Evolutionary conservation across 2,797 vertebrate genomes (phyloP).

Genomic region (Cirrhinus molitorella): DNA sequence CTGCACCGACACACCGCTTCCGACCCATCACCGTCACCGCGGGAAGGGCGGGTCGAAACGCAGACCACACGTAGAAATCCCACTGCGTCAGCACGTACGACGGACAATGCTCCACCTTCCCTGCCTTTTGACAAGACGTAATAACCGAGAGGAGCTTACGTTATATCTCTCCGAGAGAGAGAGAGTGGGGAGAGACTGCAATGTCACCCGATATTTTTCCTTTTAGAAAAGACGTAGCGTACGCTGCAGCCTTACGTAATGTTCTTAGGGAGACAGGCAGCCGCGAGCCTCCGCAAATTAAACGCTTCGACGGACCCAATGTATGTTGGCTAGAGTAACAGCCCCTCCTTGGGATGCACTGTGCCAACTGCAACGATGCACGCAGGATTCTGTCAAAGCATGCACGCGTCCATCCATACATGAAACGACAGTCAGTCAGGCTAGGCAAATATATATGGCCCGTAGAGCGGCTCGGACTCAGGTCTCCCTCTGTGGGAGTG

Average conservation of each 20-base stretch:
- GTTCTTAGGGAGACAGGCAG: constrained; percentile 60
- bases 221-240: constrained; percentile 73
- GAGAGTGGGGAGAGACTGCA: constrained; percentile 74
- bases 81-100: constrained; percentile 84
- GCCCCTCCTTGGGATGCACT: constrained; percentile 65
- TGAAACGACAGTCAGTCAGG: constrained; percentile 63
- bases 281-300: constrained; percentile 53
- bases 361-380: constrained; percentile 65
- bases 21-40: constrained; percentile 94
- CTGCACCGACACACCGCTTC: constrained; percentile 97
- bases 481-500: constrained; percentile 77
- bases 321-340: constrained; percentile 60
- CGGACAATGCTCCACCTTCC: constrained; percentile 84
- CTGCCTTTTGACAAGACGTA: constrained; percentile 72
- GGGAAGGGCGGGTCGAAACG: constrained; percentile 86
- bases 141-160: constrained; percentile 69
- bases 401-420: constrained; percentile 72
- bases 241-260: constrained; percentile 71
- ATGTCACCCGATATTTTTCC: constrained; percentile 77
- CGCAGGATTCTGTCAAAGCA: constrained; percentile 59
- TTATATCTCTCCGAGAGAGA: constrained; percentile 22
- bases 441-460: constrained; percentile 77
- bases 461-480: constrained; percentile 66
- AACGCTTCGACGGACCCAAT: constrained; percentile 47
- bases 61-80: constrained; percentile 86